phyloP scores from a whole-genome alignment of 2,797 vertebrate species.

The Peromyscus melanophrys region DNA sequence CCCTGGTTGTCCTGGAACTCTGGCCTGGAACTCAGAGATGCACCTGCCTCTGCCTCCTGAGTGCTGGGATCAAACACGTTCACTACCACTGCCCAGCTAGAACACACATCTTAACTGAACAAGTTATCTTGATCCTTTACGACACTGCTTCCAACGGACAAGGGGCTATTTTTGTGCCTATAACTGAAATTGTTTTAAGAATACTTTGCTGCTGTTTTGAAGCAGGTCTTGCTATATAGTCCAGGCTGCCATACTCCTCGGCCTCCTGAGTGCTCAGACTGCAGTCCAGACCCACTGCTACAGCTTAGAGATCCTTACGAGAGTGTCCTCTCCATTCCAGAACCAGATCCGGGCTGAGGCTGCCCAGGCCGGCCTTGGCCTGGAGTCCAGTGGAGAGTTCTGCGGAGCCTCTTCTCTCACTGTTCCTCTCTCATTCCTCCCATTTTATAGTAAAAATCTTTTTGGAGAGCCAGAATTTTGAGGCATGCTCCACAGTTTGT shows the following conservation, averaged over 20 bases:
- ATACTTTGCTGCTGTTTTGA: not conserved
- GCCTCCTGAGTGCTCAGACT: not conserved
- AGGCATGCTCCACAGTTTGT: not conserved
- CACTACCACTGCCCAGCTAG: not conserved
- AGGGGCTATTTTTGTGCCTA: constrained; percentile 35
- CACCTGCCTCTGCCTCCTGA: not conserved
- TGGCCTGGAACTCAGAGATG: not conserved
- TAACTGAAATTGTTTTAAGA: not conserved
- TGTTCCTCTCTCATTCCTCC: constrained; percentile 18
- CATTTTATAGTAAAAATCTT: constrained; percentile 49
- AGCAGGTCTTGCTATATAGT: not conserved
- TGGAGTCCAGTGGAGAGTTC: not conserved
- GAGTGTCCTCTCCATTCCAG: not conserved
- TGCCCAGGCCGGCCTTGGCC: not conserved
- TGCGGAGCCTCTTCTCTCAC: not conserved
- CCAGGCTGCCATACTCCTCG: not conserved
- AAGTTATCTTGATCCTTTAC: constrained; percentile 65
- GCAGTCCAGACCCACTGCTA: too few species aligned
- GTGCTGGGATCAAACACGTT: not conserved
- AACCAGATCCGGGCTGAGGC: not conserved
- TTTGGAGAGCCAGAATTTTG: not conserved
- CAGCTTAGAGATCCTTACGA: not conserved
- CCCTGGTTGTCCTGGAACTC: not conserved
- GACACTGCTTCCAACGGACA: not conserved
- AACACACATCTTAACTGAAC: constrained; percentile 47